These are phyloP conservation scores for Lepidurus arcticus DNA, from an alignment of 1,140 invertebrate species.

Conservation along the genomic window DNA sequence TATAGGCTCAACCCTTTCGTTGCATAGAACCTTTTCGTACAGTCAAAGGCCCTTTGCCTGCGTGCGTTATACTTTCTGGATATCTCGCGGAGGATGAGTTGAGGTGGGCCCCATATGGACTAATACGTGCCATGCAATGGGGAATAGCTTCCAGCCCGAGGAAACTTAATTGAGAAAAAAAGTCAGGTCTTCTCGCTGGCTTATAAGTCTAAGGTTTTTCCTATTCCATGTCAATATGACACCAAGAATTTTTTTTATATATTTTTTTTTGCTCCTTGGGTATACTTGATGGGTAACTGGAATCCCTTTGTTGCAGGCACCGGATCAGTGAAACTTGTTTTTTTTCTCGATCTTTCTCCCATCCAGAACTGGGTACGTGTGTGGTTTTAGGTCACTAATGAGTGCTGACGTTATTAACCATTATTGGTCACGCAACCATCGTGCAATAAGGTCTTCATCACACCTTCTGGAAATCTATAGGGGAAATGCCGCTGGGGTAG, in stretches of 20 bases:
- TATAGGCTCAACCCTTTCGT: conserved; percentile 7
- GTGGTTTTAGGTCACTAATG: conserved; percentile 21
- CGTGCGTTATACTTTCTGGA: not conserved
- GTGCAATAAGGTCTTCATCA: conserved; percentile 16
- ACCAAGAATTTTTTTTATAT: not conserved
- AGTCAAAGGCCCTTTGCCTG: not conserved
- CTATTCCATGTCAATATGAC: conserved; percentile 9
- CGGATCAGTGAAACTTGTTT: not conserved
- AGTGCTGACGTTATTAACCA: conserved; percentile 19
- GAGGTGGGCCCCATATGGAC: conserved; percentile 8
- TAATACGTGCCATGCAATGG: conserved; percentile 18
- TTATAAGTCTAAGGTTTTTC: conserved; percentile 8
- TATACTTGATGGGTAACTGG: not conserved
- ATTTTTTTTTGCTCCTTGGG: not conserved
- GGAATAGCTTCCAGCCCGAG: not conserved
- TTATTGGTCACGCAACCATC: conserved; percentile 13
- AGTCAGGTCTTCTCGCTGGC: not conserved
- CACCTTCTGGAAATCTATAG: conserved; percentile 2
- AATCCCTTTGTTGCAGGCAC: not conserved
- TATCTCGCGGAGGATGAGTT: not conserved
- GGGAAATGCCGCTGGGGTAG: not conserved
- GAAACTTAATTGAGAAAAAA: conserved; percentile 20
- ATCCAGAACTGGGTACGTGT: not conserved
- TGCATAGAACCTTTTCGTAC: not conserved
- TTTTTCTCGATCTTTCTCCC: not conserved